phyloP scores from a whole-genome alignment of 2,888 invertebrate genomes.

The Apamea sordens region DNA sequence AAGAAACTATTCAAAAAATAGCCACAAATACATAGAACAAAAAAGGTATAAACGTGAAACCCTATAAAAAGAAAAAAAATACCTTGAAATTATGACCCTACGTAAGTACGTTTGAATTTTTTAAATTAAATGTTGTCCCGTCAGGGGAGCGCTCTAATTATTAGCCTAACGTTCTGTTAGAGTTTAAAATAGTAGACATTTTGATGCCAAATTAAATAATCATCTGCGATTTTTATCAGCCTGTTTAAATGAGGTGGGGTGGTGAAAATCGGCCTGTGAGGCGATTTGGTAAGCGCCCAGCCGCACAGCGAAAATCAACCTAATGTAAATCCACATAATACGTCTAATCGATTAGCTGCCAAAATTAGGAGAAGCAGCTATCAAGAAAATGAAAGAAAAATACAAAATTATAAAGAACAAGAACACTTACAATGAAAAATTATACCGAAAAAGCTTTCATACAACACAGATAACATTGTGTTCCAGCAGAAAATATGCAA shows the following conservation, averaged over 20 bases:
- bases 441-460: background rate
- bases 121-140: too few species aligned
- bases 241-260: background rate
- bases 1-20: too few species aligned
- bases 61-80: too few species aligned
- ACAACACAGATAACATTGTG: background rate
- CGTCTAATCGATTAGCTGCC: background rate
- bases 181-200: background rate
- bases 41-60: too few species aligned
- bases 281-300: background rate
- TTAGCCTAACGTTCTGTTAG: too few species aligned
- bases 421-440: background rate
- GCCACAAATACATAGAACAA: too few species aligned
- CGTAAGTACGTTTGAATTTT: too few species aligned
- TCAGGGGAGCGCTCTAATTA: too few species aligned
- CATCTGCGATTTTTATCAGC: background rate
- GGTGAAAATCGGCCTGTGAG: background rate
- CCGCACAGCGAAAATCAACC: background rate
- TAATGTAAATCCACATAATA: background rate
- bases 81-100: too few species aligned
- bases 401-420: background rate
- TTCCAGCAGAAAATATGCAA: slow-evolving; percentile 6
- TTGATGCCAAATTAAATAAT: background rate
- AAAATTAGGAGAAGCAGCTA: background rate
- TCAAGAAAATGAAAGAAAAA: background rate